Percentiles rank a stretch among this genome's conserved stretches.
phyloP scores from a whole-genome alignment of 2,888 invertebrate species.

The Tanytarsus gracilentus region DNA sequence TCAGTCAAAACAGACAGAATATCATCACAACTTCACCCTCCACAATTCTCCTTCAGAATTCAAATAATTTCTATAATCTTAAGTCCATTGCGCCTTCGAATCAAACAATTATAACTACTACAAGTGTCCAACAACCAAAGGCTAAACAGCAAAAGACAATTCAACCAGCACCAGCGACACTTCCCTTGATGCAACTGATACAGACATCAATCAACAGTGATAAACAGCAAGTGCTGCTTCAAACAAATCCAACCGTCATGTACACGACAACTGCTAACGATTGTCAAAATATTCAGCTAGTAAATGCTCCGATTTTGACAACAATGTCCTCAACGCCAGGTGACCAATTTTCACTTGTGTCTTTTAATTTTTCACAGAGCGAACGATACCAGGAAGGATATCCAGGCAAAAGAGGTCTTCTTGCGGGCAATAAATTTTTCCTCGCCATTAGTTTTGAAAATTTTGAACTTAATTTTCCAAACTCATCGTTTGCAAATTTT shows the following conservation, averaged over 20 bases:
- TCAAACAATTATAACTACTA: slow-evolving; percentile 1
- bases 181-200: slow-evolving; percentile 31
- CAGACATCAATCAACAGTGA: slow-evolving; percentile 36
- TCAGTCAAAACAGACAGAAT: slow-evolving; percentile 12
- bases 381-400: slow-evolving; percentile 93
- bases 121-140: no score
- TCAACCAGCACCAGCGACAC: slow-evolving; percentile 23
- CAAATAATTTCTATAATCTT: slow-evolving; percentile 30
- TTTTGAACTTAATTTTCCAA: slow-evolving; percentile 47
- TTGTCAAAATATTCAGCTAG: slow-evolving; percentile 31
- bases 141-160: slow-evolving; percentile 16
- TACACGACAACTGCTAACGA: slow-evolving; percentile 43
- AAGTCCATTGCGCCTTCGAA: slow-evolving; percentile 24
- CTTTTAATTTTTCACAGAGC: slow-evolving; percentile 61
- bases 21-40: slow-evolving; percentile 16
- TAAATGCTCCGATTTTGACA: slow-evolving; percentile 51
- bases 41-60: slow-evolving; percentile 20
- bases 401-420: slow-evolving; percentile 65
- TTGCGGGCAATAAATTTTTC: slow-evolving; percentile 52
- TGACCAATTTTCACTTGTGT: slow-evolving; percentile 51
- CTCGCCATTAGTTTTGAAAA: slow-evolving; percentile 55
- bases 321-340: slow-evolving; percentile 73
- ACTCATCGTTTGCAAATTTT: slow-evolving; percentile 34
- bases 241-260: slow-evolving; percentile 52
- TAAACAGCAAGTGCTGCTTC: slow-evolving; percentile 51